Evolutionary conservation across 2,888 invertebrate species (phyloP), one percentile per base, ranked within the genome.

Genomic region (Tyria jacobaeae): DNA sequence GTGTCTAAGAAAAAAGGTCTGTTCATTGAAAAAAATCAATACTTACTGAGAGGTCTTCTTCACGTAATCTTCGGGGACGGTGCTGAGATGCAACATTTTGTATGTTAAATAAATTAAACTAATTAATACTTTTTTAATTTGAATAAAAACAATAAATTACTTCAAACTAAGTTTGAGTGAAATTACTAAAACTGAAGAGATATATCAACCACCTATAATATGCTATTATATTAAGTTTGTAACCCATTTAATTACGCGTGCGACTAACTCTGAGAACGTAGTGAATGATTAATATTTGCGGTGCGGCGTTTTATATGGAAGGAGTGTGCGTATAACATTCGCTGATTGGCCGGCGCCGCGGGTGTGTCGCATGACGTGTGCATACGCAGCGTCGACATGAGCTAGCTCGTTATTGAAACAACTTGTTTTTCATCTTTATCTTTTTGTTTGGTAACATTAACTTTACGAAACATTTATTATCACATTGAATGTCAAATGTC

Each of bases 101-200:
- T 39, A 21, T 2, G 17, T 77, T 68, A 68, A 64, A 75, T 66
- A 62, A 70, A 71, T 76, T 82, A 83, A 82, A 80, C 76, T 83
- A 78, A 60, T 57, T 82, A 72, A 79, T 76, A 74, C 71, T 68
- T 73, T 63, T n/a, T 66, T 73, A 66, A 47, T 55, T 6, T 60
- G 5, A 49, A 60, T 62, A 65, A 62, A 63, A 68, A 62, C 48
- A 51, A 47, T 62, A 53, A 53, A 59, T 34, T 12, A 70, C 52
- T 54, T 57, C 58, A 41, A 57, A 55, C 80, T 88, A 89, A 84
- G 88, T 87, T 81, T 85, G 81, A 74, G 89, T 87, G 35, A 88
- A 87, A 94, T 94, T 90, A 92, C 95, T 92, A 88, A 95, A 92
- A 82, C 94, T 89, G 83, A 92, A 91, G 76, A 94, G 76, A 82